Evolutionary conservation across 2,113 vertebrate species (phyloP).

Genomic region (Notothenia coriiceps): DNA sequence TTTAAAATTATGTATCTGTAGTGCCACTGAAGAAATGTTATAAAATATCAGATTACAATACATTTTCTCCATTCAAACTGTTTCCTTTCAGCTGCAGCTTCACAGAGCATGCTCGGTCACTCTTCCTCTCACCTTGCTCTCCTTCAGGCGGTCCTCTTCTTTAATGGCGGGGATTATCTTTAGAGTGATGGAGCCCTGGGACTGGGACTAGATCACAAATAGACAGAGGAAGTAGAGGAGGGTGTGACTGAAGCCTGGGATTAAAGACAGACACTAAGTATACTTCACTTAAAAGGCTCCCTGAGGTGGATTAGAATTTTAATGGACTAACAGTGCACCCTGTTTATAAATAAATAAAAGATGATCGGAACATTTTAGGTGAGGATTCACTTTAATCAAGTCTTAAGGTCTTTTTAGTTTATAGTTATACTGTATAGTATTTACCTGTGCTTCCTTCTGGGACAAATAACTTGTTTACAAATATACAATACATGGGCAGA

Average conservation of each 20-base stretch:
- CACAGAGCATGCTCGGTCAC: not conserved
- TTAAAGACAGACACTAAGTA: conserved; percentile 26
- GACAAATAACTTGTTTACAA: not conserved
- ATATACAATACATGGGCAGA: not conserved
- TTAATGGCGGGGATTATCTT: conserved; percentile 96
- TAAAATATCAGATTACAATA: not conserved
- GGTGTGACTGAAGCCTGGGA: conserved; percentile 3
- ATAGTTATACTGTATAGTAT: not conserved
- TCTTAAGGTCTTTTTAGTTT: not conserved
- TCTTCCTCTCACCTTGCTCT: conserved; percentile 89
- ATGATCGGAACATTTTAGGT: not conserved
- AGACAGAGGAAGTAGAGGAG: conserved; percentile 8
- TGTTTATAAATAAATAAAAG: not conserved
- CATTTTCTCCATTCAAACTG: not conserved
- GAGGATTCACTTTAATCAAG: not conserved
- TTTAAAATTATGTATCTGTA: not conserved
- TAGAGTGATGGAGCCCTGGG: conserved; percentile 95
- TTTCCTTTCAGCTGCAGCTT: not conserved
- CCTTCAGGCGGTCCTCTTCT: conserved; percentile 92
- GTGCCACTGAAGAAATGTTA: not conserved
- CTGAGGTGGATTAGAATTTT: not conserved
- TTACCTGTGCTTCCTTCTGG: not conserved
- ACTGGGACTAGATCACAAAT: conserved; percentile 88
- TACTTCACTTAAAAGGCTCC: not conserved
- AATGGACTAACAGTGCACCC: not conserved